Evolutionary conservation across 2,113 vertebrate genomes (phyloP).

Genomic region (Suncus etruscus): DNA sequence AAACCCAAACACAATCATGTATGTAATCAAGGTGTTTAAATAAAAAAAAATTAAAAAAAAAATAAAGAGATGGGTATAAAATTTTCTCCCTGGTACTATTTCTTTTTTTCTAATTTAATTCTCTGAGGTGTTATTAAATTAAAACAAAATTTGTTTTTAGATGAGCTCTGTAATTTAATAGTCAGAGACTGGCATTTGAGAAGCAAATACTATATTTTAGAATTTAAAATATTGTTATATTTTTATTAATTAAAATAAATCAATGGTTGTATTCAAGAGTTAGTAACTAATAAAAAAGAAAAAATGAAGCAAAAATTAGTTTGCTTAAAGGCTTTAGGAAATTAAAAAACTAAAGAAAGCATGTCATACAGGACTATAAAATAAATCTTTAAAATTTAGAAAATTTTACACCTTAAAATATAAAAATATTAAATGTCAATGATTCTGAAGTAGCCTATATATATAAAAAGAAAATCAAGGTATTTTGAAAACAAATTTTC

Average conservation of each 20-base stretch:
- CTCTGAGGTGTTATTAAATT: neutral
- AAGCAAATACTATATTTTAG: neutral
- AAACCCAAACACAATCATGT: no score
- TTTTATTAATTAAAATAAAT: neutral
- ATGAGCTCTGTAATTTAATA: neutral
- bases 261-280: neutral
- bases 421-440: neutral
- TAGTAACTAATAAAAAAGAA: neutral
- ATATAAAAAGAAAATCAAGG: slow-evolving; percentile 18
- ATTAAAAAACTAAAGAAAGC: neutral
- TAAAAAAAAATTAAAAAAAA: no score
- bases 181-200: neutral
- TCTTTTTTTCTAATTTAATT: neutral
- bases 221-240: neutral
- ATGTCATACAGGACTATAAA: neutral
- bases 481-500: slow-evolving; percentile 17
- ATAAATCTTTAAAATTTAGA: slow-evolving; percentile 21
- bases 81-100: neutral
- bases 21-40: no score
- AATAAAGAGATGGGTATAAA: neutral
- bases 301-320: neutral
- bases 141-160: slow-evolving; percentile 3
- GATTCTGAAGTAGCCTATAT: neutral
- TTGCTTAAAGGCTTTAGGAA: neutral
- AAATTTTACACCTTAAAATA: slow-evolving; percentile 15